These are phyloP conservation scores for Sitodiplosis mosellana DNA, from an alignment of 1,140 invertebrate species.

Conservation along the genomic window DNA sequence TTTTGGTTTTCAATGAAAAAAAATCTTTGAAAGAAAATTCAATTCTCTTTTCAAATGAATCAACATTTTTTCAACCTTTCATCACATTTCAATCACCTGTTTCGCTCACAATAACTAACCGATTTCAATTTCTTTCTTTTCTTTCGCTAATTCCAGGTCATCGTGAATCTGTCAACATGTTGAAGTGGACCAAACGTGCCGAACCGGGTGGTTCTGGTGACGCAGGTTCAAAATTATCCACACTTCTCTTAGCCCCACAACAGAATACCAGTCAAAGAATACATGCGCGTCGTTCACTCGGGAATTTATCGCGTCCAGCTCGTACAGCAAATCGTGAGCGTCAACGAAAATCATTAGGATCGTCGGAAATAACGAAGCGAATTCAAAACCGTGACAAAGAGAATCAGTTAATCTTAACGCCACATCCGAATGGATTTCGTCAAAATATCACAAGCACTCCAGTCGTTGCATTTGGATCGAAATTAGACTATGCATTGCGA, in stretches of 20 bases:
- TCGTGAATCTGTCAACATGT: conserved; percentile 8
- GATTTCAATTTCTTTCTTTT: too few species aligned
- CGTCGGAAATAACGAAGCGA: neutral
- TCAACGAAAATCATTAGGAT: conserved; percentile 6
- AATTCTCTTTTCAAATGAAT: too few species aligned
- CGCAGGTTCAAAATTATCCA: conserved; percentile 2
- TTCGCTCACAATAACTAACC: too few species aligned
- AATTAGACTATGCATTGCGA: conserved; percentile 9
- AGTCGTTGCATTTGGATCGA: neutral
- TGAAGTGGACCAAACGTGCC: conserved; percentile 18
- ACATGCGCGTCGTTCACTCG: neutral
- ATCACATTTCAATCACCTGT: too few species aligned
- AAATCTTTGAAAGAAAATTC: too few species aligned
- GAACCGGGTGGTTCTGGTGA: conserved; percentile 1
- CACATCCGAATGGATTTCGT: conserved; percentile 10
- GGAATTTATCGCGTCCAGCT: neutral
- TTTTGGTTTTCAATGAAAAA: too few species aligned
- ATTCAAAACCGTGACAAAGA: conserved; percentile 13
- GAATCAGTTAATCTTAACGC: conserved; percentile 20
- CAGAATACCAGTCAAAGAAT: neutral
- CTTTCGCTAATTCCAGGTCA: too few species aligned
- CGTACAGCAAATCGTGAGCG: neutral
- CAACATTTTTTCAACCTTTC: too few species aligned
- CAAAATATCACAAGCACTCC: neutral
- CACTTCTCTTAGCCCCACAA: neutral